Conservation (phyloP, 2,888 invertebrate species). For the Coelopa pilipes region DNA sequence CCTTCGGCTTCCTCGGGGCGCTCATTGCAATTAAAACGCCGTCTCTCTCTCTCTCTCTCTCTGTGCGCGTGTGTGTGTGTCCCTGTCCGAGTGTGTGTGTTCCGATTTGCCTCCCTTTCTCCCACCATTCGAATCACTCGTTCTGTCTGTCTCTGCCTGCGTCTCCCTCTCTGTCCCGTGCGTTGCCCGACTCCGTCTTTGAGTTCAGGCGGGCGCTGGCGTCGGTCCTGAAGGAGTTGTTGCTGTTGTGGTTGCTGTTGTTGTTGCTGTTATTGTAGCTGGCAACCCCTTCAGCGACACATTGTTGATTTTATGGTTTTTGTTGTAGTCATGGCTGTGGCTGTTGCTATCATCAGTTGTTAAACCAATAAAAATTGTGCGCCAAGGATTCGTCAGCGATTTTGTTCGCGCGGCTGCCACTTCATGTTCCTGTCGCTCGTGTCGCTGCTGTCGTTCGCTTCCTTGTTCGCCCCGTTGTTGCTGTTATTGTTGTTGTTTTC, state of each 20-base stretch:
- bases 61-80: not conserved
- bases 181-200: not conserved
- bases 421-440: constrained; percentile 12
- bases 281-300: constrained; percentile 16
- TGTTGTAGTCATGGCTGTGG: constrained; percentile 15
- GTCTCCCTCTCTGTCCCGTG: no score
- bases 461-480: constrained; percentile 27
- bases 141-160: no score
- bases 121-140: no score
- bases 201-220: not conserved
- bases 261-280: constrained; percentile 14
- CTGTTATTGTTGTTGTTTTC: constrained; percentile 49
- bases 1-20: constrained; percentile 9
- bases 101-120: not conserved
- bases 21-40: constrained; percentile 20
- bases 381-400: constrained; percentile 48
- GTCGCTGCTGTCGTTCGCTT: constrained; percentile 16
- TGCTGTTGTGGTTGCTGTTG: not conserved
- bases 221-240: not conserved
- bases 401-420: constrained; percentile 30
- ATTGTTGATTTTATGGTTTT: constrained; percentile 30
- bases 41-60: no score
- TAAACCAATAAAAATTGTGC: constrained; percentile 61
- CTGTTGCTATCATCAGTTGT: constrained; percentile 46
- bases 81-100: not conserved